Evolutionary conservation across 1,140 invertebrate genomes (phyloP).

Genomic region (Drosophila persimilis): DNA sequence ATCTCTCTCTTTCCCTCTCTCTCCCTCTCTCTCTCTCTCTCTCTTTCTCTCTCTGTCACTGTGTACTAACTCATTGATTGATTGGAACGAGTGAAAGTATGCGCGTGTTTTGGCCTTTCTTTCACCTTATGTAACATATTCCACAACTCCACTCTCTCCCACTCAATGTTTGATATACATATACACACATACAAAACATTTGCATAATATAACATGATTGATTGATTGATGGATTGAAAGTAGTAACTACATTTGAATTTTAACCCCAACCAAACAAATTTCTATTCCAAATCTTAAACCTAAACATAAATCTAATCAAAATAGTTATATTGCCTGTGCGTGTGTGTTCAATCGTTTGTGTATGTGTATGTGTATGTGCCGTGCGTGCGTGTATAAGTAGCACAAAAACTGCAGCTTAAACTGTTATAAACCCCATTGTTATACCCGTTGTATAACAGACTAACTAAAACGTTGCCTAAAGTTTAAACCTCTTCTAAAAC

Average conservation of each 20-base stretch:
- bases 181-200: not conserved
- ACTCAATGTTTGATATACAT: constrained; percentile 10
- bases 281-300: constrained; percentile 9
- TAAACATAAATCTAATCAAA: constrained; percentile 5
- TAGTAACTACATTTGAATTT: not conserved
- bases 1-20: constrained; percentile 15
- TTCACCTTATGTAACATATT: constrained; percentile 2
- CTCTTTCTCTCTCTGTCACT: constrained; percentile 21
- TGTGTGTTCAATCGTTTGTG: constrained; percentile 34
- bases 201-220: constrained; percentile 1
- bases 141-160: constrained; percentile 1
- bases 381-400: constrained; percentile 29
- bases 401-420: constrained; percentile 25
- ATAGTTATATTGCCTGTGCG: constrained; percentile 49
- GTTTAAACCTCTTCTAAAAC: too few species aligned
- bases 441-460: not conserved
- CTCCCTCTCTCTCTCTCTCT: constrained; percentile 15
- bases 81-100: not conserved
- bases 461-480: not conserved
- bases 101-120: constrained; percentile 4
- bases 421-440: constrained; percentile 24
- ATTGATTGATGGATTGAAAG: constrained; percentile 28
- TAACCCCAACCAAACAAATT: constrained; percentile 23
- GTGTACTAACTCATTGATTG: constrained; percentile 16
- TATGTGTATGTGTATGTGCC: constrained; percentile 38